Evolutionary conservation across 2,888 invertebrate genomes (phyloP), one percentile per base, ranked within the genome.

Genomic region (Melinopterus prodromus): DNA sequence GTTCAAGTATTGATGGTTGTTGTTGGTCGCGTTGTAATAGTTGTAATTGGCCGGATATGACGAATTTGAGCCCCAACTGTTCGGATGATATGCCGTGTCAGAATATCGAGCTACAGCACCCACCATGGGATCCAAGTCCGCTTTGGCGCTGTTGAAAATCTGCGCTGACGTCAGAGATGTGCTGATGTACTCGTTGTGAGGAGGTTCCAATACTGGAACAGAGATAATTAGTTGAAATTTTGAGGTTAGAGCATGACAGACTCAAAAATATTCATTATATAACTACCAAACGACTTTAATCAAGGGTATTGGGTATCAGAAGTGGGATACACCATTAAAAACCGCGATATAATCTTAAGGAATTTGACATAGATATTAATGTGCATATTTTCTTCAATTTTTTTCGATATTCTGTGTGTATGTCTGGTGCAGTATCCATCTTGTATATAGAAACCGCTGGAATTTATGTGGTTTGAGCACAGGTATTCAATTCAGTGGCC

Each of bases 31-130:
- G 87, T 92, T 92, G 90, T 95, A 95, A 85, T 94, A 94, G 86
- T 94, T 94, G 86, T 94, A 95, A 82, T 93, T 93, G 88, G 94
- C 94, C 15, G 92, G 87, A 3, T 91, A 89, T 70, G 84, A 78
- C 0, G 87, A 69, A 78, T 85, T 86, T 53, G 87, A 76, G 74
- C 84, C 84, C 92, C 92, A 92, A 83, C 91, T 89, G 90, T 92
- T 91, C 87, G 92, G 91, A 87, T 92, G 91, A 88, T 92, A 91
- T 84, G 92, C 86, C 88, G 88, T 83, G 86, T 89, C 90, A 84
- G 90, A 78, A 88, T 89, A 86, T 85, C 89, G 85, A 84, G 87
- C 84, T 79, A 85, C 86, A 2, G 86, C 78, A 77, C 86, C 83
- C 9, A 87, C 82, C 85, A 88, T 86, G 1, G 87, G 84, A 72